Evolutionary conservation across 1,140 invertebrate genomes (phyloP).

Genomic region (Meloidogyne hapla): DNA sequence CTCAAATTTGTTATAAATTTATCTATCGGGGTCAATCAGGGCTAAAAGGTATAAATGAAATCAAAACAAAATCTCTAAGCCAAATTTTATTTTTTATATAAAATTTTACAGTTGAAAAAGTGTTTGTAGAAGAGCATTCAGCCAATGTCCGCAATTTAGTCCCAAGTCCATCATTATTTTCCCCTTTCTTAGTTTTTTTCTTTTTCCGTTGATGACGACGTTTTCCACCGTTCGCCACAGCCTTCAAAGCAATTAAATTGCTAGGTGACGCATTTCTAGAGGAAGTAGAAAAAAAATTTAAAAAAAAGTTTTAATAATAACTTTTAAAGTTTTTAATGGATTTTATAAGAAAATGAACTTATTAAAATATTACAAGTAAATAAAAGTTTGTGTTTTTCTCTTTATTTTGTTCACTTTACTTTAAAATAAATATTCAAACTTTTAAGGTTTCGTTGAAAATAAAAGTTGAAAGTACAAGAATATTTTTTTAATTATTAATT

Average conservation of each 20-base stretch:
- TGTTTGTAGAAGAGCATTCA: background rate
- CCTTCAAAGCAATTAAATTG: conserved; percentile 7
- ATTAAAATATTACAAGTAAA: background rate
- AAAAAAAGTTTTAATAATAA: background rate
- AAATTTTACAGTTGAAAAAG: no score
- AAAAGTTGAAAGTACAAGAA: no score
- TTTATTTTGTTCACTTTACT: background rate
- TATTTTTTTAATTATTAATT: no score
- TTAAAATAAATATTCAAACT: background rate
- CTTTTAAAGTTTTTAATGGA: no score
- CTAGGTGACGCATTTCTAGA: background rate
- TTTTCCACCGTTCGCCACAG: conserved; percentile 25
- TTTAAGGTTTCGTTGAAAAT: no score
- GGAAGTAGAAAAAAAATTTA: no score
- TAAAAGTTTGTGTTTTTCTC: background rate
- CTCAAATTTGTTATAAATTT: no score
- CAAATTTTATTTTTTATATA: conserved; percentile 7
- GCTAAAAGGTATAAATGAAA: background rate
- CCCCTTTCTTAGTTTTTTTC: conserved; percentile 1
- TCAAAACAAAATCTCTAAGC: background rate
- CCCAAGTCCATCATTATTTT: conserved; percentile 9
- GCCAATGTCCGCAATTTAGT: background rate
- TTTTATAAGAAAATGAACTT: background rate
- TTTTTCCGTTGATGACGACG: background rate
- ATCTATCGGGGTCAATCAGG: no score